Evolutionary conservation across 2,797 vertebrate genomes (phyloP).

Genomic region (Pyrrhura leucotis): DNA sequence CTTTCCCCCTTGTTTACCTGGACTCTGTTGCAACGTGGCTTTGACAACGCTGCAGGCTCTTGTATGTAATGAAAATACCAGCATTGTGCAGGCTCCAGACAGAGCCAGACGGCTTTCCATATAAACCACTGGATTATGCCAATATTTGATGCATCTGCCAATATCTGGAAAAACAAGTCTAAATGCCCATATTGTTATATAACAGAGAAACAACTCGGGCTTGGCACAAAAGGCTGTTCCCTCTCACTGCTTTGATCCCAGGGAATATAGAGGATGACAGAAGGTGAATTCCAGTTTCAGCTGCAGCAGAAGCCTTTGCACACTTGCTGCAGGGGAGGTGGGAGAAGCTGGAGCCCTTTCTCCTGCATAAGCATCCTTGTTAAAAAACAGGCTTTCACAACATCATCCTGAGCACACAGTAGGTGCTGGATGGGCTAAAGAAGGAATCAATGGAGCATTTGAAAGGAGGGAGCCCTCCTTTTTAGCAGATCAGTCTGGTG

Average conservation of each 20-base stretch:
- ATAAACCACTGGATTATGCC: slow-evolving; percentile 59
- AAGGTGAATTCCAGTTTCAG: background rate
- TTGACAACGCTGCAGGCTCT: background rate
- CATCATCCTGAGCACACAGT: background rate
- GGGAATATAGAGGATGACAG: background rate
- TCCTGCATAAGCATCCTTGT: background rate
- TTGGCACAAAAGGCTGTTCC: background rate
- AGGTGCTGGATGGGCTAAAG: background rate
- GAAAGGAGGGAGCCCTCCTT: background rate
- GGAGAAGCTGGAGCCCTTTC: background rate
- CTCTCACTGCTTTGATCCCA: background rate
- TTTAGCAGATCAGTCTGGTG: background rate
- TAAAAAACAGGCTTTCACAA: background rate
- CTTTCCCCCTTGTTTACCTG: slow-evolving; percentile 33
- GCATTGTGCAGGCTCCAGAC: slow-evolving; percentile 42
- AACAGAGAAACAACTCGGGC: slow-evolving; percentile 5
- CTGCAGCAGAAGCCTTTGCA: background rate
- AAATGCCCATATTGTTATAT: slow-evolving; percentile 46
- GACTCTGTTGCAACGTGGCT: background rate
- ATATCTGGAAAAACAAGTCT: slow-evolving; percentile 63
- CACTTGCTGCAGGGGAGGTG: background rate
- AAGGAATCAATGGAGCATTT: background rate
- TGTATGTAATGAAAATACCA: background rate
- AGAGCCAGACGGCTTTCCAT: slow-evolving; percentile 35
- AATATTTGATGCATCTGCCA: slow-evolving; percentile 61